phyloP scores from a whole-genome alignment of 2,113 vertebrate genomes.

The Anhinga anhinga region DNA sequence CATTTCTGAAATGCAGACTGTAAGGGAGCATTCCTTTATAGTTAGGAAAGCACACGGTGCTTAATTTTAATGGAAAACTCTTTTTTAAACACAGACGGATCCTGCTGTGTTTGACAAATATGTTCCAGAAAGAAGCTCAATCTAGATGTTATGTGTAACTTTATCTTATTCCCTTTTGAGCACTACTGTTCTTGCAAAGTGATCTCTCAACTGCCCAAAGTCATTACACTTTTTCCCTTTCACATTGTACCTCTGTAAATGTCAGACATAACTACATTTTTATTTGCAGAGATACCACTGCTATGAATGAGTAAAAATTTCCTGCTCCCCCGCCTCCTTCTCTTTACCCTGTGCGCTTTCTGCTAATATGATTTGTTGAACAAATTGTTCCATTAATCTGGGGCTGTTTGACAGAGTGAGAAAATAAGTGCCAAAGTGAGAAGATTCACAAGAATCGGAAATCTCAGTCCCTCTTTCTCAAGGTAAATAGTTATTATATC shows the following conservation, averaged over 20 bases:
- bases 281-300: slow-evolving; percentile 88
- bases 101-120: slow-evolving; percentile 77
- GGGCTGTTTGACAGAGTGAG: slow-evolving; percentile 86
- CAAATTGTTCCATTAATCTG: slow-evolving; percentile 94
- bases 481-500: slow-evolving; percentile 99
- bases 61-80: slow-evolving; percentile 75
- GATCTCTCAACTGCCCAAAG: slow-evolving; percentile 84
- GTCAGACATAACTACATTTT: slow-evolving; percentile 92
- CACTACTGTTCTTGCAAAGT: slow-evolving; percentile 75
- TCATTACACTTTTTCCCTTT: slow-evolving; percentile 87
- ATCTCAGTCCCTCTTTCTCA: slow-evolving; percentile 88
- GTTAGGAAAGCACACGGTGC: slow-evolving; percentile 44
- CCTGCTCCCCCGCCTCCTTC: slow-evolving; percentile 78
- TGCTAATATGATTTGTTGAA: slow-evolving; percentile 93
- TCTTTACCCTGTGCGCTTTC: slow-evolving; percentile 85
- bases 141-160: slow-evolving; percentile 80
- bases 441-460: slow-evolving; percentile 86
- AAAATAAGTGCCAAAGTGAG: slow-evolving; percentile 86
- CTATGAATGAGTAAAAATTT: slow-evolving; percentile 84
- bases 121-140: slow-evolving; percentile 76
- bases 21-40: slow-evolving; percentile 22
- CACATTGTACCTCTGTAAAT: slow-evolving; percentile 88
- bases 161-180: slow-evolving; percentile 82
- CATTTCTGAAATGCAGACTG: slow-evolving; percentile 21
- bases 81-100: slow-evolving; percentile 59